Percentiles rank a stretch among this genome's conserved stretches.
These are phyloP conservation scores for Eidolon dupreanum DNA, from an alignment of 2,797 vertebrate genomes.

Conservation along the genomic window DNA sequence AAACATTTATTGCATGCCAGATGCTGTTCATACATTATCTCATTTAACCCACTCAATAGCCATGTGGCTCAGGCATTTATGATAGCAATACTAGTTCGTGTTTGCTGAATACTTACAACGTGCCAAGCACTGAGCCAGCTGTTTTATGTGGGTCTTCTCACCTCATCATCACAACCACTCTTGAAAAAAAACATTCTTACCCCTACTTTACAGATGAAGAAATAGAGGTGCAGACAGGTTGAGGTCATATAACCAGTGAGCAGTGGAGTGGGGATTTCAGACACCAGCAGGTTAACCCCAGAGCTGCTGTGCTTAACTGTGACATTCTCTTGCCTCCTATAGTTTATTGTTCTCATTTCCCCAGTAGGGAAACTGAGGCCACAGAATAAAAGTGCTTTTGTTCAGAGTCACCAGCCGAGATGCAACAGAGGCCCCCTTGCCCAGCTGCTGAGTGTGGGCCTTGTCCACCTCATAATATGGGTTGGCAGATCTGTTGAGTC, in stretches of 20 bases:
- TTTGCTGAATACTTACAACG: not conserved
- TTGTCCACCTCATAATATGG: not conserved
- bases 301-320: not conserved
- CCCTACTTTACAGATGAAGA: not conserved
- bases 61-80: conserved; percentile 4
- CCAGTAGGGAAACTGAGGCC: not conserved
- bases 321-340: not conserved
- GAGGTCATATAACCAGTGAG: not conserved
- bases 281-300: not conserved
- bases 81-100: not conserved
- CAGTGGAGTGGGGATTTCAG: not conserved
- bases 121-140: not conserved
- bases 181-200: not conserved
- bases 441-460: not conserved
- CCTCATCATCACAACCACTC: not conserved
- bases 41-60: conserved; percentile 56
- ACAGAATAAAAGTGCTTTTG: not conserved
- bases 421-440: not conserved
- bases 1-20: conserved; percentile 73
- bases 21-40: conserved; percentile 71
- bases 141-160: not conserved
- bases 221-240: not conserved
- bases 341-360: not conserved
- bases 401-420: not conserved
- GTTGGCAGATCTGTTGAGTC: not conserved